Evolutionary conservation across 64 coral and sea anemone species (phyloP).

Genomic region (Orbicella faveolata): DNA sequence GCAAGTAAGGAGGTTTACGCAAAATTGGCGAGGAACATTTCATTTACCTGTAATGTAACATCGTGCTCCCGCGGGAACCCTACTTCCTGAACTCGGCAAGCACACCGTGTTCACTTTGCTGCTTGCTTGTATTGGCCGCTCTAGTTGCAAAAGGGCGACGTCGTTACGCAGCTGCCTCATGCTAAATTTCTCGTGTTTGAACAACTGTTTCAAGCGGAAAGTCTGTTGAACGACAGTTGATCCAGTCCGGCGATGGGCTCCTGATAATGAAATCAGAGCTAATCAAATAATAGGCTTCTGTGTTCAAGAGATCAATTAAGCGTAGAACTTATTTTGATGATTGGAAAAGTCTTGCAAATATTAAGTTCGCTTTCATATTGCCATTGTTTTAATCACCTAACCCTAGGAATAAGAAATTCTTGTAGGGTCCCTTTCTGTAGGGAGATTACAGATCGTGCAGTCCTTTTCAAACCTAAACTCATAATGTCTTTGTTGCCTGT

Average conservation of each 20-base stretch:
- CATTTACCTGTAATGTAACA: constrained; percentile 62
- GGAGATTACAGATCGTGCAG: no score
- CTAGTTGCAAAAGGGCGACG: constrained; percentile 33
- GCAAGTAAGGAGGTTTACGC: neutral
- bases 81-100: constrained; percentile 13
- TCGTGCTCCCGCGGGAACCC: neutral
- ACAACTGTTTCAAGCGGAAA: constrained; percentile 40
- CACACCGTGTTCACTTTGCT: constrained; percentile 56
- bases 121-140: neutral
- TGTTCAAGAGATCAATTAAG: no score
- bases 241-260: constrained; percentile 70
- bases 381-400: no score
- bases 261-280: constrained; percentile 3
- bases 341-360: no score
- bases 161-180: constrained; percentile 52
- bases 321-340: no score
- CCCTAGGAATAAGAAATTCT: no score
- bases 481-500: no score
- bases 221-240: constrained; percentile 43
- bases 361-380: no score
- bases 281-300: no score
- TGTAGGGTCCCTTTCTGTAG: no score
- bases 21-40: neutral
- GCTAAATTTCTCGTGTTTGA: constrained; percentile 65
- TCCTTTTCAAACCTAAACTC: no score